Percentiles rank a stretch among this genome's conserved stretches.
Evolutionary conservation across 2,888 invertebrate genomes (phyloP).

Genomic region (Mimas tiliae): DNA sequence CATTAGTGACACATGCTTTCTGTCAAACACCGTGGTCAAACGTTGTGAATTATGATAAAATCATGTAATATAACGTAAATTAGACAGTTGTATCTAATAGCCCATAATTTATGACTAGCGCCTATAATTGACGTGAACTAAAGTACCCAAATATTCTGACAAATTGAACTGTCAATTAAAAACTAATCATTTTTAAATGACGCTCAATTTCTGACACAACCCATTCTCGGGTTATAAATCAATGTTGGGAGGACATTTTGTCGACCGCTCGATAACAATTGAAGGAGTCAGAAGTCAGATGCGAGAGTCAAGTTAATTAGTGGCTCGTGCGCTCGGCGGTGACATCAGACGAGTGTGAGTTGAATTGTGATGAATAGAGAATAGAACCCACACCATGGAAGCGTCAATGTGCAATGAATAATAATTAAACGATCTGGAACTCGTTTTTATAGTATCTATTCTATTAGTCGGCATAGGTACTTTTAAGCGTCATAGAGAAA

Average conservation of each 20-base stretch:
- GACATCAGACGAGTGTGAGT: slow-evolving; percentile 41
- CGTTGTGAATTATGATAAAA: too few species aligned
- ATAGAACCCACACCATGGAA: not conserved
- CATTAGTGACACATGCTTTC: not conserved
- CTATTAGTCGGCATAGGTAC: too few species aligned
- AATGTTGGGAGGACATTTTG: slow-evolving; percentile 35
- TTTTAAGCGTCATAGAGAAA: not conserved
- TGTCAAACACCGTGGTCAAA: not conserved
- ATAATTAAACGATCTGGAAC: slow-evolving; percentile 17
- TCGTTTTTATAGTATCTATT: not conserved
- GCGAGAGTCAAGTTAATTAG: slow-evolving; percentile 46
- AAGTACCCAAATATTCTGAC: not conserved
- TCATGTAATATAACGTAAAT: too few species aligned
- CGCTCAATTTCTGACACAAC: not conserved
- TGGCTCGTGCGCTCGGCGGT: slow-evolving; percentile 47
- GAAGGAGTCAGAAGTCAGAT: slow-evolving; percentile 59
- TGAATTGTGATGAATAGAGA: slow-evolving; percentile 39
- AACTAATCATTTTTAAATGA: not conserved
- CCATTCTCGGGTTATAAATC: not conserved
- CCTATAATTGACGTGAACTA: not conserved
- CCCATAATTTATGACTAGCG: too few species aligned
- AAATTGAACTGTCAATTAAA: slow-evolving; percentile 16
- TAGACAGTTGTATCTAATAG: too few species aligned
- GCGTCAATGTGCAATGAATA: slow-evolving; percentile 18
- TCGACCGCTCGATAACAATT: slow-evolving; percentile 42